Evolutionary conservation across 2,113 vertebrate species (phyloP).

Genomic region (Crotophaga sulcirostris): DNA sequence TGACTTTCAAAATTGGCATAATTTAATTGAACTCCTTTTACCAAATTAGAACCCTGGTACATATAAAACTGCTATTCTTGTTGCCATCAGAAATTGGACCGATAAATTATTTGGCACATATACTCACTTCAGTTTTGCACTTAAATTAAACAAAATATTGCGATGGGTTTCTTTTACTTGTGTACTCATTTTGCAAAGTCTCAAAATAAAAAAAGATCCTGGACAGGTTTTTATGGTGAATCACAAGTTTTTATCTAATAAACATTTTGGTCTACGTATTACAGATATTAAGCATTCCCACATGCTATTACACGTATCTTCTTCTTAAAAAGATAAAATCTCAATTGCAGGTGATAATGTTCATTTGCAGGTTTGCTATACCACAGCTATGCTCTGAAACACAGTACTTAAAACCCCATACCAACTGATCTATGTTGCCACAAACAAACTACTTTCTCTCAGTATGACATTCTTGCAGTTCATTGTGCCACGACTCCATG

Average conservation of each 20-base stretch:
- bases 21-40: slow-evolving; percentile 56
- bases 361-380: not conserved
- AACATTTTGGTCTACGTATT: not conserved
- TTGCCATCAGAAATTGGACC: slow-evolving; percentile 48
- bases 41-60: slow-evolving; percentile 41
- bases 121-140: not conserved
- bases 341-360: not conserved
- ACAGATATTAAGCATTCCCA: not conserved
- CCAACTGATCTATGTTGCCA: not conserved
- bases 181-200: not conserved
- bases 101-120: slow-evolving; percentile 46
- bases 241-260: not conserved
- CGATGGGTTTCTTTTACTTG: not conserved
- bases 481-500: not conserved
- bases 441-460: not conserved
- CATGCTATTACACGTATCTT: not conserved
- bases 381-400: not conserved
- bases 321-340: not conserved
- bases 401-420: not conserved
- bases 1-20: slow-evolving; percentile 65
- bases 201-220: not conserved
- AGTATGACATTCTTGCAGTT: not conserved
- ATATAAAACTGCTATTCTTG: slow-evolving; percentile 20
- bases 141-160: not conserved
- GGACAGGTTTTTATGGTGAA: not conserved